Conservation (phyloP, 1,140 invertebrate species). For the Hypothenemus hampei region DNA sequence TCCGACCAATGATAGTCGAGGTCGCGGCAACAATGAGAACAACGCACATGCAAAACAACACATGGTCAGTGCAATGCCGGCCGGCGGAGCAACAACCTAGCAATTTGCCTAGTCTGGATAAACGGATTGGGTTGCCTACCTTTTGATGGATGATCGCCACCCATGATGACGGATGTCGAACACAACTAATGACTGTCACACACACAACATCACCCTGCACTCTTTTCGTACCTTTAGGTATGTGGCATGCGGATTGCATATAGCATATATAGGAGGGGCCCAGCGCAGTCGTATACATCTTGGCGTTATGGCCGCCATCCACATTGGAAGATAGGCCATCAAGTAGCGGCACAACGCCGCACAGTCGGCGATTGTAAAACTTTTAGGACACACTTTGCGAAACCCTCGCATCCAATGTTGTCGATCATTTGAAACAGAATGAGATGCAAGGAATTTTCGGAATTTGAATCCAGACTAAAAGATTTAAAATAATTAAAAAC, state of each 20-base stretch:
- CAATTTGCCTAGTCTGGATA: slow-evolving; percentile 36
- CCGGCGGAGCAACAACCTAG: slow-evolving; percentile 31
- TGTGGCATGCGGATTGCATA: slow-evolving; percentile 48
- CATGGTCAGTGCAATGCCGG: slow-evolving; percentile 25
- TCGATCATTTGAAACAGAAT: too few relatives aligned
- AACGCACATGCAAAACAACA: slow-evolving; percentile 29
- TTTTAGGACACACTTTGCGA: slow-evolving; percentile 61
- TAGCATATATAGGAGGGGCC: slow-evolving; percentile 47
- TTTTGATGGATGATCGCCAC: slow-evolving; percentile 26
- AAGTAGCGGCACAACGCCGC: slow-evolving; percentile 61
- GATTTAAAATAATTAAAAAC: too few relatives aligned
- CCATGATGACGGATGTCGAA: slow-evolving; percentile 43
- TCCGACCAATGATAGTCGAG: slow-evolving; percentile 23
- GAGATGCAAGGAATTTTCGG: too few relatives aligned
- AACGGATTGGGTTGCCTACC: slow-evolving; percentile 42
- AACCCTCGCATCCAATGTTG: slow-evolving; percentile 41
- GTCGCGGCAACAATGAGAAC: slow-evolving; percentile 24
- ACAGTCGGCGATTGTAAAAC: slow-evolving; percentile 61
- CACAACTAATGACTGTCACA: slow-evolving; percentile 47
- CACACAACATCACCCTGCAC: slow-evolving; percentile 40
- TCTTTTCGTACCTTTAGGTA: slow-evolving; percentile 46
- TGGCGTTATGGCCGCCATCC: slow-evolving; percentile 65
- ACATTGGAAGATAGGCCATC: slow-evolving; percentile 78
- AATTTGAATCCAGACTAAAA: too few relatives aligned
- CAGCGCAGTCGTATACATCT: slow-evolving; percentile 70